Conservation (phyloP, 1,140 invertebrate genomes). For the Caenorhabditis elegans region DNA sequence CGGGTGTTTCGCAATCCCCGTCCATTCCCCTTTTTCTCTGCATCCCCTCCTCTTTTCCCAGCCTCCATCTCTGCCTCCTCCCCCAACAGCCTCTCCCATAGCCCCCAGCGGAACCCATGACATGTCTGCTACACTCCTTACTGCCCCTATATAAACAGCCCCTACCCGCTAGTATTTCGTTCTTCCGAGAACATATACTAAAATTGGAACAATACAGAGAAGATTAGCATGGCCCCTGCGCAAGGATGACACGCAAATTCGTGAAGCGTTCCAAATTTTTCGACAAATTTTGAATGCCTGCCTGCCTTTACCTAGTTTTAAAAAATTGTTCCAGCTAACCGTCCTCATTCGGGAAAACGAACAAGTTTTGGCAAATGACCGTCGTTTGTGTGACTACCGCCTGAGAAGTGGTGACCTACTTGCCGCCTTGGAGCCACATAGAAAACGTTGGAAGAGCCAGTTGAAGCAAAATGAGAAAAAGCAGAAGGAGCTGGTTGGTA, state of each 20-base stretch:
- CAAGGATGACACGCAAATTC: conserved; percentile 88
- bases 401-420: background rate
- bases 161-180: too few relatives aligned
- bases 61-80: too few relatives aligned
- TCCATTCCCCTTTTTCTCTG: too few relatives aligned
- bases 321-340: too few relatives aligned
- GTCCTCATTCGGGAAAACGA: background rate
- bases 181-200: conserved; percentile 33
- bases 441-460: background rate
- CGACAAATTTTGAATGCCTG: background rate
- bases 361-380: background rate
- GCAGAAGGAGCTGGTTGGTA: background rate
- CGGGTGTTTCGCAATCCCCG: too few relatives aligned
- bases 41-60: too few relatives aligned
- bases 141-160: too few relatives aligned
- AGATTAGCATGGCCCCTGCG: conserved; percentile 89
- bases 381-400: background rate
- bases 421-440: background rate
- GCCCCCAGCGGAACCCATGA: too few relatives aligned
- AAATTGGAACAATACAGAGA: conserved; percentile 69
- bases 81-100: too few relatives aligned
- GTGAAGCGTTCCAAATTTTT: conserved; percentile 76
- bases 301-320: too few relatives aligned
- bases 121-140: too few relatives aligned
- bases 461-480: conserved; percentile 1